Evolutionary conservation across 2,797 vertebrate genomes (phyloP).

Genomic region (Pseudochirops cupreus): DNA sequence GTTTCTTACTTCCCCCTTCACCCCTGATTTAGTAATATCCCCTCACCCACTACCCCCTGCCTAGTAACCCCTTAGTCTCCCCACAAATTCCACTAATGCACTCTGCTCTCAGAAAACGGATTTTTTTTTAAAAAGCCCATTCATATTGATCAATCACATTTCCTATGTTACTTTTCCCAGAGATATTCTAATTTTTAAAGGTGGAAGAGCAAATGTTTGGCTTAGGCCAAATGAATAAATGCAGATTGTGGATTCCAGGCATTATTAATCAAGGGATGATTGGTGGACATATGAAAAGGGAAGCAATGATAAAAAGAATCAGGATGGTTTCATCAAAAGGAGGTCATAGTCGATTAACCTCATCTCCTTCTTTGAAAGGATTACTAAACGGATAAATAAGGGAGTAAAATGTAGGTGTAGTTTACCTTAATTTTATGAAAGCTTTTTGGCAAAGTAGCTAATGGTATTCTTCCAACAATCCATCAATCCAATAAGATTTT

Average conservation of each 20-base stretch:
- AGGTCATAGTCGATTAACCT: background rate
- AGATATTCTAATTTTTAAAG: background rate
- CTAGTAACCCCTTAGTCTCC: background rate
- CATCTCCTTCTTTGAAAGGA: background rate
- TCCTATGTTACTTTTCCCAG: background rate
- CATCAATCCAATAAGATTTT: background rate
- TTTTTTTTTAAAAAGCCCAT: background rate
- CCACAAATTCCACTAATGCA: background rate
- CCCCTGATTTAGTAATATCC: background rate
- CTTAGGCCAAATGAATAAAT: background rate
- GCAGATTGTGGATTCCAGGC: background rate
- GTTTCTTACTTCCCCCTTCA: background rate
- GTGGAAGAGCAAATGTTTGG: background rate
- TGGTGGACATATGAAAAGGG: background rate
- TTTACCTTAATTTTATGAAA: background rate
- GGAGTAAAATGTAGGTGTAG: background rate
- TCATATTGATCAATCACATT: background rate
- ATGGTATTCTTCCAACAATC: background rate
- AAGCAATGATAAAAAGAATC: background rate
- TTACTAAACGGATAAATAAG: background rate
- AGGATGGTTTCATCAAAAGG: background rate
- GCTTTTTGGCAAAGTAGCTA: background rate
- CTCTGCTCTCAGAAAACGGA: background rate
- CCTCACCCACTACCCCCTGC: background rate
- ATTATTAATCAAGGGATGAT: background rate